Evolutionary conservation across 2,888 invertebrate genomes (phyloP), one percentile per base, ranked within the genome.

Genomic region (Coleophora flavipennella): DNA sequence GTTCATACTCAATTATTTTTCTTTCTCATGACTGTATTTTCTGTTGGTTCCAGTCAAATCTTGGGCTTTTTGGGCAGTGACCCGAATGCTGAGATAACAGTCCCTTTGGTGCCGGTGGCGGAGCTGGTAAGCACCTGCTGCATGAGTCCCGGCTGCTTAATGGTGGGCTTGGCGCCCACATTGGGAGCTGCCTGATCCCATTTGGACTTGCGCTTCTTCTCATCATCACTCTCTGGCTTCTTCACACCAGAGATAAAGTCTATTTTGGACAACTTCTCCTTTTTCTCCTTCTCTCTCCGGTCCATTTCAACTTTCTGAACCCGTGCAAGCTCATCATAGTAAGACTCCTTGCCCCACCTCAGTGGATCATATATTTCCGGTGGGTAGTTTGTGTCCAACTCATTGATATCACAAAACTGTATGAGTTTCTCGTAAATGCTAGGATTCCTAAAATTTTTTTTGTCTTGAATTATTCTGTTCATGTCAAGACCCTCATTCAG

Each of bases 371-470:
- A 98, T 37, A 96, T 91, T 57, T 95, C 92, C 40, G 95, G 92
- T 0, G 96, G 95, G 79, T 97, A 99, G 79, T 98, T 98, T 26
- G 97, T 97, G 39, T 97, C 98, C 56, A 97, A 87, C 74, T 99
- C 98, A 81, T 98, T 97, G 43, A 99, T 95, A 53, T 92, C 92
- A 85, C 97, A 97, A 77, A 92, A 96, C 53, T 95, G 92, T 51
- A 99, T 95, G 1, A 99, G 85, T 68, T 98, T 98, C 67, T 98
- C 97, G 75, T 99, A 99, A 59, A 99, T 98, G 62, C 97, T 97
- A 0, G 98, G 98, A 83, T 99, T 99, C 38, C 97, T 88, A 62
- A 97, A 97, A 67, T 94, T 95, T 73, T 97, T 97, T 48, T 94
- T 89, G 51, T 92, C 91, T 65, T 97, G 96, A 49, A 98, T 97